Conservation (phyloP, 2,113 vertebrate species). For the Trochalopteron elliotii region DNA sequence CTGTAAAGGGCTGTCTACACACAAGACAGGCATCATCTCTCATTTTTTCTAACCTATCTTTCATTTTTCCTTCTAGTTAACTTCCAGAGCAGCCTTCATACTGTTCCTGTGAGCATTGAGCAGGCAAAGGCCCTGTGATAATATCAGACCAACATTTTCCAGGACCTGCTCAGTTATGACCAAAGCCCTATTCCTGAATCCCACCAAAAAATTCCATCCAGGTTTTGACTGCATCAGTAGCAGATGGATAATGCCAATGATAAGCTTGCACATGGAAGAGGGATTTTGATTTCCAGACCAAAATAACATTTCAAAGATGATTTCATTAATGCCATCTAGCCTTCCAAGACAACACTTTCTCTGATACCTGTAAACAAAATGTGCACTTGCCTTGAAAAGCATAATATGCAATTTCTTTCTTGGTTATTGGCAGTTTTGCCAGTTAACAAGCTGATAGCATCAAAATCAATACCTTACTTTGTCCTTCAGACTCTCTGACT, state of each 20-base stretch:
- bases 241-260: background rate
- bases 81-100: background rate
- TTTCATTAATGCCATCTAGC: background rate
- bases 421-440: background rate
- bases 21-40: background rate
- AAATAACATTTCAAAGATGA: background rate
- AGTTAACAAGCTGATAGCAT: constrained; percentile 6
- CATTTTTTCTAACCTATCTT: background rate
- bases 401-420: background rate
- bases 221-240: background rate
- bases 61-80: background rate
- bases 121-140: background rate
- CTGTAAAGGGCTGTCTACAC: background rate
- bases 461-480: constrained; percentile 34
- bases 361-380: background rate
- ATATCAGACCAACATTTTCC: background rate
- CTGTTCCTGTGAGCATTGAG: background rate
- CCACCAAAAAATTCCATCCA: background rate
- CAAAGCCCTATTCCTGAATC: background rate
- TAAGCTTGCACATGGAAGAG: background rate
- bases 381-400: background rate
- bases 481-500: constrained; percentile 30
- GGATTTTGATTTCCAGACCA: background rate
- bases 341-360: background rate
- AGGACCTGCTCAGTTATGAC: background rate